These are phyloP conservation scores for Phania funesta DNA, from an alignment of 2,888 invertebrate genomes.

Conservation along the genomic window DNA sequence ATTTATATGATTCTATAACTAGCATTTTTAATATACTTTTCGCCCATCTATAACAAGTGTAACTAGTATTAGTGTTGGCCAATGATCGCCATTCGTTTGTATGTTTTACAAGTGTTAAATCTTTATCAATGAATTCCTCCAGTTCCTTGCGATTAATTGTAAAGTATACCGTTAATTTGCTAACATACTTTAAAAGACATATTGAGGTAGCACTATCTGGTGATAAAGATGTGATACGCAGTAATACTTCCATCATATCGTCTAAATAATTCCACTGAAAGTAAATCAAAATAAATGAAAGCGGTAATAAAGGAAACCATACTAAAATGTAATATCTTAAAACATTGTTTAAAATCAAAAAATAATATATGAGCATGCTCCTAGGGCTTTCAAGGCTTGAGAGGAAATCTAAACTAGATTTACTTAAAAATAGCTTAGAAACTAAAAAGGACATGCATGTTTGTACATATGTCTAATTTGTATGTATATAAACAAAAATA, in stretches of 20 bases:
- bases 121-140: slow-evolving; percentile 63
- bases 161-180: slow-evolving; percentile 72
- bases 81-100: slow-evolving; percentile 68
- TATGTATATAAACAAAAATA: too few species aligned
- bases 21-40: slow-evolving; percentile 76
- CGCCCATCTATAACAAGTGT: slow-evolving; percentile 77
- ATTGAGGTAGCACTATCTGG: slow-evolving; percentile 71
- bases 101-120: slow-evolving; percentile 54
- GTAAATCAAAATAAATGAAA: too few species aligned
- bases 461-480: too few species aligned
- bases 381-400: too few species aligned
- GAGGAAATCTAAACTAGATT: too few species aligned
- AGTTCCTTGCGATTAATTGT: slow-evolving; percentile 73
- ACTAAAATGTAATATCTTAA: too few species aligned
- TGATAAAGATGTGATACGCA: slow-evolving; percentile 74
- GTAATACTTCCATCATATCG: slow-evolving; percentile 76
- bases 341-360: too few species aligned
- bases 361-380: too few species aligned
- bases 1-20: slow-evolving; percentile 74
- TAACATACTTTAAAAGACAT: slow-evolving; percentile 73
- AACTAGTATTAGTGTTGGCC: slow-evolving; percentile 71
- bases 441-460: too few species aligned
- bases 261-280: slow-evolving; percentile 78
- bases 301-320: too few species aligned
- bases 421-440: too few species aligned